Base-by-base conservation (phyloP, 2,797 vertebrate species). In the Galaxias olidus region DNA sequence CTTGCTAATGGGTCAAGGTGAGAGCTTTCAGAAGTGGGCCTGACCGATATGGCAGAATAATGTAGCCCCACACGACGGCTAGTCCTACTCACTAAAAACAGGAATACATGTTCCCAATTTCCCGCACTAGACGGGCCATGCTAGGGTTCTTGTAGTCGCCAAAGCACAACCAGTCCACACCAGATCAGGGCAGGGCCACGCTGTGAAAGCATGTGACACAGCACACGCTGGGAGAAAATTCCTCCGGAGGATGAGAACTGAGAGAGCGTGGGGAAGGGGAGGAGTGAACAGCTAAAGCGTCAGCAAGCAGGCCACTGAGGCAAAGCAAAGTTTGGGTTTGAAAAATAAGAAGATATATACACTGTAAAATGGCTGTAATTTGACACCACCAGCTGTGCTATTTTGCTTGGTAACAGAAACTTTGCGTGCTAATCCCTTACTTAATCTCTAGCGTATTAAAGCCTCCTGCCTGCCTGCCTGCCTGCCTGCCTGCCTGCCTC, bases 221-320 rank as follows among this genome's bases (percentile, higher is more conserved):
- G 78, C 69, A 78, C 81, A 81, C 71, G 73, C 83, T 78, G 63
- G 52, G 72, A 72, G 74, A 74, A 87, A 86, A 90, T 88, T 89
- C 84, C 86, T 85, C 64, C 40, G 54, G 76, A 78, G 76, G 72
- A 81, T 75, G 77, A 83, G 80, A 86, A 75, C 62, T 75, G 64
- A 72, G 64, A 14, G 74, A 68, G 64, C 50, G 10, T 50, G 59
- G 47, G 66, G 71, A 51, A 63, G 68, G 58, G 42, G 64, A 18
- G 45, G 47, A 13, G 12, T 40, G 12, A 40, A 11, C 3, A 40
- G 10, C 12, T 8, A 13, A 19, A 19, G 14, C 48, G 46, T 11
- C 9, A 15, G 55, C 14, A 76, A 69, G 71, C 70, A 61, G 74
- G 63, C 44, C 74, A 76, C 56, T 47, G 61, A 40, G 49, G 71